Evolutionary conservation across 1,140 invertebrate species (phyloP).

Genomic region (Callitettix versicolor): DNA sequence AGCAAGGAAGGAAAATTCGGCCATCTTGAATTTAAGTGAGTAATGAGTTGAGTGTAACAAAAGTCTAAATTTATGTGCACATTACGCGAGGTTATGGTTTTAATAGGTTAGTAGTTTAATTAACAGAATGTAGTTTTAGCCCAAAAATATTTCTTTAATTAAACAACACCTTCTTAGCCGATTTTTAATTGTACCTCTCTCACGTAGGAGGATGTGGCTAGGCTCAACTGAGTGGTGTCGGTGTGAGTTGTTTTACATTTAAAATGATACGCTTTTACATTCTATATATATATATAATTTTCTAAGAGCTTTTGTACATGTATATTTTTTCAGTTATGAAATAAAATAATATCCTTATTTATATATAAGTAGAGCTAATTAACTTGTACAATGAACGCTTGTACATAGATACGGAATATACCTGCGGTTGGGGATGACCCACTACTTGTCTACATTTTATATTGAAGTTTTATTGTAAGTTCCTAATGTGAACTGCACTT

Average conservation of each 20-base stretch:
- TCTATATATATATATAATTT: neutral
- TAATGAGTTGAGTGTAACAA: conserved; percentile 21
- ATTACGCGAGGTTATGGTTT: conserved; percentile 10
- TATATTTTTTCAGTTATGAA: neutral
- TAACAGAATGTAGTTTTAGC: too few relatives aligned
- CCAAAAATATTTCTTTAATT: too few relatives aligned
- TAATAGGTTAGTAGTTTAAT: conserved; percentile 8
- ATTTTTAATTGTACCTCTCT: conserved; percentile 4
- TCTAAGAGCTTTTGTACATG: neutral
- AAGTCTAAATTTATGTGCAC: conserved; percentile 12
- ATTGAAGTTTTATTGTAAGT: too few relatives aligned
- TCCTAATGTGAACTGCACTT: too few relatives aligned
- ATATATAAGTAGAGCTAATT: neutral
- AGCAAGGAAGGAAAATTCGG: conserved; percentile 26
- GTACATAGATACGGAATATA: neutral
- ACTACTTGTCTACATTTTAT: too few relatives aligned
- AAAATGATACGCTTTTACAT: neutral
- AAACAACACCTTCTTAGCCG: neutral
- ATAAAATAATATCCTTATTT: neutral
- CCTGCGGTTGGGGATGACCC: too few relatives aligned
- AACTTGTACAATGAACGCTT: neutral
- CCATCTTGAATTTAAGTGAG: conserved; percentile 28
- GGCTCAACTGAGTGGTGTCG: neutral
- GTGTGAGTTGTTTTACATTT: neutral
- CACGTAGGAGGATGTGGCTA: conserved; percentile 14